Base-by-base conservation (phyloP, 2,888 invertebrate species). In the Cremastinae sp. region DNA sequence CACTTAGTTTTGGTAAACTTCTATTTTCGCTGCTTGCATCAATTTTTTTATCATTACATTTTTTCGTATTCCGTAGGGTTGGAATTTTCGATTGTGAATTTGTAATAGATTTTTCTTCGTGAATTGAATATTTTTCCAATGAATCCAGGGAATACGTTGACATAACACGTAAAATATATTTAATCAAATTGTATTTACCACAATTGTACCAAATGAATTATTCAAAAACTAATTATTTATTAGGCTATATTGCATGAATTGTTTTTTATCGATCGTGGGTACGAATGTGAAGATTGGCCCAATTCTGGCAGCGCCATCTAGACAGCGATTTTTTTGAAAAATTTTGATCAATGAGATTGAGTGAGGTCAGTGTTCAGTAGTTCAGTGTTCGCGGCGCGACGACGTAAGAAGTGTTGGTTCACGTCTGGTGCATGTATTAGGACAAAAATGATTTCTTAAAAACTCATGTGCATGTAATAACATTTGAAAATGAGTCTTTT, bases 61-160 rank as follows among this genome's bases (percentile, higher is more conserved):
- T n/a, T n/a, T n/a, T n/a, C n/a, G n/a, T n/a, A n/a, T n/a, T n/a
- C n/a, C n/a, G n/a, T n/a, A n/a, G n/a, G n/a, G n/a, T n/a, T n/a
- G n/a, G n/a, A n/a, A n/a, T n/a, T n/a, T n/a, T n/a, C n/a, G n/a
- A 9, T 0, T 45, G n/a, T 43, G 16, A 14, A 1, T 39, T 39
- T 37, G 41, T 56, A 14, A 35, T 3, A 49, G 49, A 12, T 51
- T 22, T 35, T 16, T 22, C 9, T 47, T 39, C 35, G 10, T 1
- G 10, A 10, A 9, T 56, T 20, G 56, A 41, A 9, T 53, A 62
- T 35, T 74, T 78, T 22, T 88, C 86, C 59, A 87, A 72, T 12
- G 86, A 87, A 61, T 87, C 86, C 53, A 80, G 45, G 8, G 88
- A 87, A 69, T 83, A 85, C 12, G 61, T 75, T 20, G 87, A 86